Evolutionary conservation across 64 coral and sea anemone species (phyloP).

Genomic region (Exaiptasia diaphana): DNA sequence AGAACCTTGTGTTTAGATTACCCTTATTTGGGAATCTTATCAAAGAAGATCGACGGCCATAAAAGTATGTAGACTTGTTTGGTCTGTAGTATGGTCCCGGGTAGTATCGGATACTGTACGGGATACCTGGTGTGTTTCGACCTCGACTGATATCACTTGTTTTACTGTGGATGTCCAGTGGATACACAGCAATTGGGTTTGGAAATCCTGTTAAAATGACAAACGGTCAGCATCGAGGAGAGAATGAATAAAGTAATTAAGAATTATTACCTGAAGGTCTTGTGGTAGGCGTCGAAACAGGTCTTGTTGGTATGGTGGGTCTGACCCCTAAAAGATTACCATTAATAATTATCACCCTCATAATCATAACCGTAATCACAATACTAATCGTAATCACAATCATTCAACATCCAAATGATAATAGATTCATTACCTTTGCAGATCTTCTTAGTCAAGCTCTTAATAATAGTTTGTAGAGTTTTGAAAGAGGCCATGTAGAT

Average conservation of each 20-base stretch:
- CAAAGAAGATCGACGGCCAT: conserved; percentile 13
- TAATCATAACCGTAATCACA: too few relatives aligned
- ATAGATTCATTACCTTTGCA: conserved; percentile 59
- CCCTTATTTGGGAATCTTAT: conserved; percentile 56
- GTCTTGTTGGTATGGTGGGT: too few relatives aligned
- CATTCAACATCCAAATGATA: not conserved
- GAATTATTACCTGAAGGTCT: not conserved
- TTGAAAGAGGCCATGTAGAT: conserved; percentile 49
- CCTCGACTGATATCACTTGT: conserved; percentile 44
- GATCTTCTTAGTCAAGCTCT: conserved; percentile 38
- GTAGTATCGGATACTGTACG: conserved; percentile 23
- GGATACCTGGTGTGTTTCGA: conserved; percentile 31
- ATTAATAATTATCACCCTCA: too few relatives aligned
- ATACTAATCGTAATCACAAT: too few relatives aligned
- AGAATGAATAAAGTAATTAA: not conserved
- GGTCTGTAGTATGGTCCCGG: conserved; percentile 48
- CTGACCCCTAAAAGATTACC: too few relatives aligned
- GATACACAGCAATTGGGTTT: conserved; percentile 35
- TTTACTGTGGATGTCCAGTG: conserved; percentile 26
- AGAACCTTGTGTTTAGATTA: conserved; percentile 16
- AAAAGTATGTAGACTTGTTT: conserved; percentile 40
- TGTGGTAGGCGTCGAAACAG: too few relatives aligned
- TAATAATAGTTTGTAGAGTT: conserved; percentile 31
- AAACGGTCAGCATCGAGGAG: not conserved
- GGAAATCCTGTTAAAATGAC: conserved; percentile 46